Percentiles rank a stretch among this genome's conserved stretches.
Conservation (phyloP, 2,113 vertebrate species). For the Microcebus ravelobensis region DNA sequence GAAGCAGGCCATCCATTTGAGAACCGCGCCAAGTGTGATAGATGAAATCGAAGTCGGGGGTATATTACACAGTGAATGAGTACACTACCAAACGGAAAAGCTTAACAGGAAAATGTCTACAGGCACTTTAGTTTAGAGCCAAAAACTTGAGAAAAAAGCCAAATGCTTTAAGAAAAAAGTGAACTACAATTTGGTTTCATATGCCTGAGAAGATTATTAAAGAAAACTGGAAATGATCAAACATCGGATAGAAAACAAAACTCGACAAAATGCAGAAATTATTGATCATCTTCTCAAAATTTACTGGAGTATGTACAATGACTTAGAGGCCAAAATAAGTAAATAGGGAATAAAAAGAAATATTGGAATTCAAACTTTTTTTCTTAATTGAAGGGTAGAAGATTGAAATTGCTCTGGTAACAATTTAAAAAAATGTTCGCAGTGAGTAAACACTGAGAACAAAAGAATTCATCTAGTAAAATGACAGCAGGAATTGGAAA, state of each 20-base stretch:
- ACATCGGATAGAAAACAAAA: constrained; percentile 62
- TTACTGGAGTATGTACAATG: not conserved
- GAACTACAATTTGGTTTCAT: not conserved
- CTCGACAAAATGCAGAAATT: constrained; percentile 52
- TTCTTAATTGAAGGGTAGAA: not conserved
- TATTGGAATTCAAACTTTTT: not conserved
- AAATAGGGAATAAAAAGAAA: not conserved
- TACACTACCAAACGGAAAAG: not conserved
- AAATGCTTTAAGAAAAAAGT: constrained; percentile 42
- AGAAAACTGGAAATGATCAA: constrained; percentile 4
- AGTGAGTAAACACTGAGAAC: constrained; percentile 47
- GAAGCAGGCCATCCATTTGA: not conserved
- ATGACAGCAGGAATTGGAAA: constrained; percentile 7
- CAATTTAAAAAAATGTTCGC: not conserved
- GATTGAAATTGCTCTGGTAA: constrained; percentile 25
- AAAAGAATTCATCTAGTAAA: constrained; percentile 47
- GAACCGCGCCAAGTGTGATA: constrained; percentile 15
- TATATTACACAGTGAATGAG: not conserved
- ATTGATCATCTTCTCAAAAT: constrained; percentile 1
- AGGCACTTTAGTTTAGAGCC: constrained; percentile 44
- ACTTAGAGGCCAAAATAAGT: not conserved
- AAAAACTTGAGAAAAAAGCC: constrained; percentile 37
- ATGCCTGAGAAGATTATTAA: constrained; percentile 20
- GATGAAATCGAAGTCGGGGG: not conserved
- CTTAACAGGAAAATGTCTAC: not conserved